phyloP scores from a whole-genome alignment of 2,797 vertebrate genomes.

The Falco biarmicus region DNA sequence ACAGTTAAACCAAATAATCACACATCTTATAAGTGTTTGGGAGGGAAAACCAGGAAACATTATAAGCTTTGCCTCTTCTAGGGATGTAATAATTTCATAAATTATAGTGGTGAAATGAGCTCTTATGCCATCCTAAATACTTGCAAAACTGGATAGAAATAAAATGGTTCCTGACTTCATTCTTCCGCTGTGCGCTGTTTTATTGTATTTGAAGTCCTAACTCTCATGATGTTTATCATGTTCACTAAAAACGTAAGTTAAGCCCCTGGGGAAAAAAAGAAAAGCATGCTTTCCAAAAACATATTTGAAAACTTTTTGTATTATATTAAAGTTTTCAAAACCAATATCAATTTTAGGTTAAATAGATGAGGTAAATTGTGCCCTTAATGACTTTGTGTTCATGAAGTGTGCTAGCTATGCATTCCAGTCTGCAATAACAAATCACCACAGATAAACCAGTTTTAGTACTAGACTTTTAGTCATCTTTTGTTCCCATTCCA shows the following conservation, averaged over 20 bases:
- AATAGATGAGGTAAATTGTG: background rate
- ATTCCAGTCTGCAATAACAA: background rate
- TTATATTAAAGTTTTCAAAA: background rate
- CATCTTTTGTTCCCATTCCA: background rate
- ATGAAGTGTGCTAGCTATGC: background rate
- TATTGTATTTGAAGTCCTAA: constrained; percentile 37
- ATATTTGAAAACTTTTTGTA: background rate
- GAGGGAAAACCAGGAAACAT: background rate
- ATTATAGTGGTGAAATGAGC: background rate
- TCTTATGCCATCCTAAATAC: constrained; percentile 42
- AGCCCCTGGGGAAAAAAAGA: background rate
- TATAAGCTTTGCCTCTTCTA: constrained; percentile 23
- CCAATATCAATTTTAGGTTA: background rate
- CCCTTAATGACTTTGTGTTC: background rate
- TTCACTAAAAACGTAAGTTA: constrained; percentile 26
- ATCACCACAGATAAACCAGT: background rate
- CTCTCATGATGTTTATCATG: constrained; percentile 14
- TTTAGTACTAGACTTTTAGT: background rate
- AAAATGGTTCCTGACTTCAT: constrained; percentile 57
- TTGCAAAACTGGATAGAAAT: constrained; percentile 54
- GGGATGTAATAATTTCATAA: background rate
- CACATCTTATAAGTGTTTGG: background rate
- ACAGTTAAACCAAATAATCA: background rate
- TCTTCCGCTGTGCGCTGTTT: constrained; percentile 54
- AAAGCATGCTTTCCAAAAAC: constrained; percentile 20